These are phyloP conservation scores for Ormyrus labotus DNA, from an alignment of 2,888 invertebrate genomes.

Conservation along the genomic window DNA sequence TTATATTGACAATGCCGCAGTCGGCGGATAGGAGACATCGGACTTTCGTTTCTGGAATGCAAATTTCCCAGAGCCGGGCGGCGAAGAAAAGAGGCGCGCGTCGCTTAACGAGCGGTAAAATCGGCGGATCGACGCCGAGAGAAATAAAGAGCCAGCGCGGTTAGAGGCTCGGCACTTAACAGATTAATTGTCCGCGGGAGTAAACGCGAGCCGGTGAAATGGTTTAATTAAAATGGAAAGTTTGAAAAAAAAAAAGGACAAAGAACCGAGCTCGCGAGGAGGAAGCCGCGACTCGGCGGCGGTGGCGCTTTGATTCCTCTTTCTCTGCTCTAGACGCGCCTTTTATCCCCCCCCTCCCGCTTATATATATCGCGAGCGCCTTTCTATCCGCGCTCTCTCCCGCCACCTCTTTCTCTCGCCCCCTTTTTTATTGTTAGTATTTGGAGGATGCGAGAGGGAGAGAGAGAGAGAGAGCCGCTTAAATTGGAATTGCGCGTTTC, in stretches of 20 bases:
- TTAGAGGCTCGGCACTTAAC: slow-evolving; percentile 45
- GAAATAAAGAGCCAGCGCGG: slow-evolving; percentile 33
- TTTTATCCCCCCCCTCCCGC: too few relatives aligned
- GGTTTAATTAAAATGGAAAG: slow-evolving; percentile 60
- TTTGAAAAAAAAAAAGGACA: slow-evolving; percentile 39
- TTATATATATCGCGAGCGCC: background rate
- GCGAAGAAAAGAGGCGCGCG: background rate
- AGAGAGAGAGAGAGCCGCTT: background rate
- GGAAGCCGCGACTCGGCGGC: slow-evolving; percentile 18
- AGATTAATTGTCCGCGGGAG: slow-evolving; percentile 59
- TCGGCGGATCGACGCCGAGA: slow-evolving; percentile 24
- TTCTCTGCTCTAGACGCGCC: too few relatives aligned
- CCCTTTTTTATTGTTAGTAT: background rate
- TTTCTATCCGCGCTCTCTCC: background rate
- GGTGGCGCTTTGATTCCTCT: slow-evolving; percentile 18
- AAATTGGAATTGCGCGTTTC: slow-evolving; percentile 19
- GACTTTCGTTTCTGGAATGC: slow-evolving; percentile 15
- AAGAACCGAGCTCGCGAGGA: background rate
- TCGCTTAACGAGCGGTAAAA: slow-evolving; percentile 49
- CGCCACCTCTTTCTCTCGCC: background rate
- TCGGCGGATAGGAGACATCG: background rate
- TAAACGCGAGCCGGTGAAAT: slow-evolving; percentile 16
- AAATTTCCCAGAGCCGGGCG: slow-evolving; percentile 15
- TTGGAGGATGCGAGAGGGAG: background rate
- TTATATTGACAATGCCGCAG: slow-evolving; percentile 41